phyloP scores from a whole-genome alignment of 37 sponge, comb jelly and placozoan species.

The Axinella damicornis region DNA sequence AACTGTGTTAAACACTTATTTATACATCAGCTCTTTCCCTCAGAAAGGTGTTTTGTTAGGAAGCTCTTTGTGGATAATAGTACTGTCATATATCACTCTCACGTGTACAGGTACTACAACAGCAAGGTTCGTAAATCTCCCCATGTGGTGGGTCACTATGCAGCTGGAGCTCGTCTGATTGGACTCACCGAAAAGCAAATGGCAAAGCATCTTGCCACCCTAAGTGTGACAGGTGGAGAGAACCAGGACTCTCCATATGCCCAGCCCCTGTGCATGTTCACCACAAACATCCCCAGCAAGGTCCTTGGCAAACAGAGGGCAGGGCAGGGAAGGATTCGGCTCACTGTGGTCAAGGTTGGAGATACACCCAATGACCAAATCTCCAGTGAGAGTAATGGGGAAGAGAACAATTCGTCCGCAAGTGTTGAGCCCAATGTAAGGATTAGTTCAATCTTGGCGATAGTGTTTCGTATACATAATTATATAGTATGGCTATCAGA shows the following conservation, averaged over 20 bases:
- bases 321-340: slow-evolving; percentile 56
- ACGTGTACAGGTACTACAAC: slow-evolving; percentile 41
- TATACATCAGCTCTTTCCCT: background rate
- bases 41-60: background rate
- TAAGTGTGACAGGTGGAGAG: slow-evolving; percentile 44
- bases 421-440: no score
- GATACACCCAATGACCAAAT: no score
- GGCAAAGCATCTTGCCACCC: slow-evolving; percentile 68
- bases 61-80: no score
- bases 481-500: no score
- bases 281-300: background rate
- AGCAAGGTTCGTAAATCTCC: slow-evolving; percentile 77
- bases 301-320: background rate
- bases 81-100: no score
- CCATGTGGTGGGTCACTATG: slow-evolving; percentile 85
- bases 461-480: no score
- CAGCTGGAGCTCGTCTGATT: slow-evolving; percentile 79
- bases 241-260: slow-evolving; percentile 82
- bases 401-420: no score
- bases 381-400: no score
- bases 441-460: no score
- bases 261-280: slow-evolving; percentile 60
- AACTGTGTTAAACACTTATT: no score
- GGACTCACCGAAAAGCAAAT: slow-evolving; percentile 82
- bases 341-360: slow-evolving; percentile 24